Base-by-base conservation (phyloP, 2,888 invertebrate species). In the Tetramorium bicarinatum region DNA sequence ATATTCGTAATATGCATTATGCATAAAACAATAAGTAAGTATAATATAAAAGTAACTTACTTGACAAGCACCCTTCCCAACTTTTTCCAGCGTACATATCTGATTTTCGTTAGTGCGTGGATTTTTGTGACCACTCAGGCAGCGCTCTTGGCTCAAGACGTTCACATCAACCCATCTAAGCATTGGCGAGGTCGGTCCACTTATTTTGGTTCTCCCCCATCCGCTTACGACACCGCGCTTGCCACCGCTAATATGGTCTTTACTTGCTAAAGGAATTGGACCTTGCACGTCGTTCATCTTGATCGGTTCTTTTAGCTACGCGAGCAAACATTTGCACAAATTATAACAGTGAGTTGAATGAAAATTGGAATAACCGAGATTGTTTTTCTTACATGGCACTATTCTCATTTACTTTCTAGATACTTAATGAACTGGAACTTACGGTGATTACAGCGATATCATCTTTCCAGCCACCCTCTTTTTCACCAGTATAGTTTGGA, bases 361-460 rank as follows among this genome's bases (percentile, higher is more conserved):
- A 54, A 52, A 67, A 18, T 15, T 21, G 3, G 4, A 18, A 25
- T 52, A 52, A 69, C 7, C 18, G 6, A 49, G 3, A 66, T 38
- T 49, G 18, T 56, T 64, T 52, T 0, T 11, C 49, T 0, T 21
- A 9, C 47, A 34, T 6, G n/a, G 38, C n/a, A 69, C n/a, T 61
- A 18, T 9, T 34, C 6, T 11, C 66, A 6, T 41, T 41, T 2
- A 11, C 3, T 11, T 38, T 29, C 2, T n/a, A 13, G 8, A 13
- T 1, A 54, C 38, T 52, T 66, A 25, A 29, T 4, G 8, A 66
- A n/a, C 1, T 54, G 29, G 4, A 49, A 66, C 66, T 81, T 67
- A 81, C 66, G 13, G 71, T 71, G 13, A 80, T 47, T 0, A 84
- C 25, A 67, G 74, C 49, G 18, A 81, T 66, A 21, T 84, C 72